These are phyloP conservation scores for Alcedo atthis DNA, from an alignment of 2,797 vertebrate genomes.

Conservation along the genomic window DNA sequence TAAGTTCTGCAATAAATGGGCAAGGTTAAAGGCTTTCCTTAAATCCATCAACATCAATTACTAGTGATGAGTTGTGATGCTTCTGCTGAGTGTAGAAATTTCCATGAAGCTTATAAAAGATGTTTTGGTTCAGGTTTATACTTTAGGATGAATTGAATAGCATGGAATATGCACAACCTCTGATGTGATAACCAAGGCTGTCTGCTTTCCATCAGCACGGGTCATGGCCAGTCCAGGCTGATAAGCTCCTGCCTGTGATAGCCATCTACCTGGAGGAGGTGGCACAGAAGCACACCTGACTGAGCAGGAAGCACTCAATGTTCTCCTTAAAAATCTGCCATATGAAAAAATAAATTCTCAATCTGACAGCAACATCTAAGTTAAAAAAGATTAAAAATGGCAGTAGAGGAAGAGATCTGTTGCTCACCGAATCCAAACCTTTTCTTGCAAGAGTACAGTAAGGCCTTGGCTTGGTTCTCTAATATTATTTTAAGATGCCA, in stretches of 20 bases:
- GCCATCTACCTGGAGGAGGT: not conserved
- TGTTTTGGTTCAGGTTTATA: not conserved
- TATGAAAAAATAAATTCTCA: not conserved
- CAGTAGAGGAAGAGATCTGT: not conserved
- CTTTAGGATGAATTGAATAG: not conserved
- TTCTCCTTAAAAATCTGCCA: not conserved
- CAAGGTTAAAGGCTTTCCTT: not conserved
- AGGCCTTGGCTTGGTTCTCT: not conserved
- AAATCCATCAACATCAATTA: not conserved
- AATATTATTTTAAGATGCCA: not conserved
- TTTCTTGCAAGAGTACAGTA: not conserved
- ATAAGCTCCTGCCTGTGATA: not conserved
- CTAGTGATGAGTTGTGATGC: not conserved
- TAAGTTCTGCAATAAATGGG: not conserved
- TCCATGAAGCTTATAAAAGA: not conserved
- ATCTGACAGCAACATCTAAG: not conserved
- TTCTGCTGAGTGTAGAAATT: not conserved
- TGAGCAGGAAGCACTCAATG: fast-evolving
- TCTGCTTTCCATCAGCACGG: fast-evolving
- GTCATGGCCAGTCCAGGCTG: fast-evolving
- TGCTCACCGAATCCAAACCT: fast-evolving
- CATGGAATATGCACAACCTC: not conserved
- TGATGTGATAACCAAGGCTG: not conserved
- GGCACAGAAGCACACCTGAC: not conserved
- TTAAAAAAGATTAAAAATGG: not conserved